Percentiles rank a stretch among this genome's conserved stretches.
phyloP scores from a whole-genome alignment of 2,797 vertebrate species.

The Crocodylus rhombifer region DNA sequence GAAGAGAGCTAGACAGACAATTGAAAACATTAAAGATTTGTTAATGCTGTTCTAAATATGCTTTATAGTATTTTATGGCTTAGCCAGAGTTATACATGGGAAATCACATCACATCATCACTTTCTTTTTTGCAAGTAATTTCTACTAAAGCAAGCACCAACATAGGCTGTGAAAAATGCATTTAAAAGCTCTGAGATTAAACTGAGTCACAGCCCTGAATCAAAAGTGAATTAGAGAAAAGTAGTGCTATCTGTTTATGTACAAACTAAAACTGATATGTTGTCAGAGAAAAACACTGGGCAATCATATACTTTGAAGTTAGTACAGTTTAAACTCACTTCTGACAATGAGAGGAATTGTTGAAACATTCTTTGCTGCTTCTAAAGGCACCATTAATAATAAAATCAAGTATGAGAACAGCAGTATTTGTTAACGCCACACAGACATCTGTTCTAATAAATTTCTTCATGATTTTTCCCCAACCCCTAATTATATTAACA shows the following conservation, averaged over 20 bases:
- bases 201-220: background rate
- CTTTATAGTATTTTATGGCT: background rate
- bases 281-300: background rate
- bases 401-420: background rate
- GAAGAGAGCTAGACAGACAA: background rate
- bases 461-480: background rate
- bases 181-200: background rate
- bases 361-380: background rate
- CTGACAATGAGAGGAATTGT: background rate
- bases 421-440: accelerated
- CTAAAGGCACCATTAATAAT: background rate
- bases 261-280: background rate
- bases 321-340: background rate
- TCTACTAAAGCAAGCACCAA: background rate
- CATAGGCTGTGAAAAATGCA: background rate
- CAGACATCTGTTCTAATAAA: background rate
- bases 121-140: background rate
- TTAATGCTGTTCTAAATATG: background rate
- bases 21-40: background rate
- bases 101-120: background rate
- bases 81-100: background rate
- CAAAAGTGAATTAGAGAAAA: background rate
- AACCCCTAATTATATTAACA: background rate
- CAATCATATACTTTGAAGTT: background rate
- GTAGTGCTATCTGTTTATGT: background rate